Evolutionary conservation across 2,797 vertebrate species (phyloP).

Genomic region (Clarias platycephalus): DNA sequence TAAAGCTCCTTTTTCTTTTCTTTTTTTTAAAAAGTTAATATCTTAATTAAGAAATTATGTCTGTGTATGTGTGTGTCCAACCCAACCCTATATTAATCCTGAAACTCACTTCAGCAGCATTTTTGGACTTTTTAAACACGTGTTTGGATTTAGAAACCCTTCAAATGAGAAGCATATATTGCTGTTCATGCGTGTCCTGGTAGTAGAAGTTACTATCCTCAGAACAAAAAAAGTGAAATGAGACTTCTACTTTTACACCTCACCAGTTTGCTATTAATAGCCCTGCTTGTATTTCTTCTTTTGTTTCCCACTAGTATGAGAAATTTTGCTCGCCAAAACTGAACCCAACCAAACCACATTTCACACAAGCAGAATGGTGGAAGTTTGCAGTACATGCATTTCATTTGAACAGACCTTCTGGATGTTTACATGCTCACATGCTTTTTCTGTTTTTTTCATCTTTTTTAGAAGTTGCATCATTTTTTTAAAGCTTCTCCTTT

Average conservation of each 20-base stretch:
- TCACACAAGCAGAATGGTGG: not conserved
- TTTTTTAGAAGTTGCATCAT: too few relatives aligned
- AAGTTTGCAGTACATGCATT: not conserved
- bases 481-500: not conserved
- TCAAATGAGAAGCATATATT: conserved; percentile 43
- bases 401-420: not conserved
- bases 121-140: not conserved
- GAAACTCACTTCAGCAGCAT: not conserved
- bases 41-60: not conserved
- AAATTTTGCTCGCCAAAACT: conserved; percentile 34
- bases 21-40: not conserved
- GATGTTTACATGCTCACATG: not conserved
- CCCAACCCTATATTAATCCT: not conserved
- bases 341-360: not conserved
- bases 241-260: conserved; percentile 72
- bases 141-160: not conserved
- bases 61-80: not conserved
- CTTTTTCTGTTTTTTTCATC: not conserved
- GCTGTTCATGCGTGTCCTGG: conserved; percentile 41
- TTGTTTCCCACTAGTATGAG: conserved; percentile 36
- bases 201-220: conserved; percentile 57
- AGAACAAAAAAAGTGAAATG: conserved; percentile 71
- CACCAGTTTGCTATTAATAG: conserved; percentile 68
- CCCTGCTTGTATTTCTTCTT: conserved; percentile 63
- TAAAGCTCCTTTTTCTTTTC: not conserved